These are phyloP conservation scores for Anhinga rufa DNA, from an alignment of 2,113 vertebrate species.

Conservation along the genomic window DNA sequence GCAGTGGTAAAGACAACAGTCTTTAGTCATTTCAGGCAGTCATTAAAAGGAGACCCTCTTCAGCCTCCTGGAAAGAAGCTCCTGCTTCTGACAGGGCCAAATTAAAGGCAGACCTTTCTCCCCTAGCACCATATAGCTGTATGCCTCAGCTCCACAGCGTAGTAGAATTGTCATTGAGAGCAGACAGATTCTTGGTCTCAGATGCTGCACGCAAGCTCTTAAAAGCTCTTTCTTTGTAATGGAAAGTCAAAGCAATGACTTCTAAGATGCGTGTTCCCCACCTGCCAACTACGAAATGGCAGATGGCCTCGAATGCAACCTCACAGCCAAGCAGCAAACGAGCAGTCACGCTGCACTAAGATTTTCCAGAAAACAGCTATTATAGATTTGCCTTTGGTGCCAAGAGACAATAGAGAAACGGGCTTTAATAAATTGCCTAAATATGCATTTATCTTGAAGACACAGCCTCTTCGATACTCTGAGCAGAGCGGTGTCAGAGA, in stretches of 20 bases:
- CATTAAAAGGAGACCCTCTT: background rate
- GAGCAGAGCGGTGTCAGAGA: background rate
- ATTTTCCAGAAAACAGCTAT: slow-evolving; percentile 26
- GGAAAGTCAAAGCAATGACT: slow-evolving; percentile 1
- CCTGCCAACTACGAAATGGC: background rate
- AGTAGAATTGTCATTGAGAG: background rate
- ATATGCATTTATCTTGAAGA: slow-evolving; percentile 40
- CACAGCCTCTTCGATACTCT: slow-evolving; percentile 35
- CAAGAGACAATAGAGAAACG: slow-evolving; percentile 21
- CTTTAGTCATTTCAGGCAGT: background rate
- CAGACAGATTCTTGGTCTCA: background rate
- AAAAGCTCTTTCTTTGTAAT: background rate
- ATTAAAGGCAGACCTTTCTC: background rate
- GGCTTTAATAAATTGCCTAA: slow-evolving; percentile 46
- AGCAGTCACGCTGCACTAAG: background rate
- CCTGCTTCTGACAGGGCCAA: background rate
- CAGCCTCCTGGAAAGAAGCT: background rate
- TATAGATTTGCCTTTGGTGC: background rate
- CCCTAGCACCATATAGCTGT: background rate
- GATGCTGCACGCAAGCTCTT: background rate
- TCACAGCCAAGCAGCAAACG: background rate
- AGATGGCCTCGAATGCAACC: background rate
- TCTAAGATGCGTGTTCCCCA: background rate
- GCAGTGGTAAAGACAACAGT: background rate
- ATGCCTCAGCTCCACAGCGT: background rate